A percentile compares a stretch with the other conserved stretches of the same genome.
These are phyloP conservation scores for Callipepla californica DNA, from an alignment of 2,113 vertebrate genomes.

Conservation along the genomic window DNA sequence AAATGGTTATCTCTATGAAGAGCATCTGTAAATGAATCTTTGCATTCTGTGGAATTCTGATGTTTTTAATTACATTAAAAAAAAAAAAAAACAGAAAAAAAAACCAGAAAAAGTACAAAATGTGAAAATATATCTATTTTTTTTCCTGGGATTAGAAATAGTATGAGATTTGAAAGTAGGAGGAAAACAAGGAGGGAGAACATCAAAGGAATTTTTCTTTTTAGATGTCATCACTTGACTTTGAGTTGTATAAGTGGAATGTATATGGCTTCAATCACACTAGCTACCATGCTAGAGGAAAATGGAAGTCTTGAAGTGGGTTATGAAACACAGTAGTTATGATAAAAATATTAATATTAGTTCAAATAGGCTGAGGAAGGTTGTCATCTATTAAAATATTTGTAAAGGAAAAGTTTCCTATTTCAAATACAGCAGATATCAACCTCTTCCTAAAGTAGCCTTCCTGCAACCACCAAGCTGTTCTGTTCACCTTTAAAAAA, in stretches of 20 bases:
- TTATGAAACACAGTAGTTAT: neutral
- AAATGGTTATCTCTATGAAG: neutral
- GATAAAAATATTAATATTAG: neutral
- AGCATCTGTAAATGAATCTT: neutral
- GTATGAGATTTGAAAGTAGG: neutral
- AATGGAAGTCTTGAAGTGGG: neutral
- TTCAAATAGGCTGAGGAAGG: neutral
- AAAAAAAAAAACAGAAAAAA: no score
- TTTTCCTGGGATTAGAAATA: neutral
- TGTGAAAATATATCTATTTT: accelerated
- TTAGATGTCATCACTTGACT: neutral
- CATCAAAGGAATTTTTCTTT: neutral
- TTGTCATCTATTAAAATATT: neutral
- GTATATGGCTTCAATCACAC: neutral
- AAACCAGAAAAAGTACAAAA: neutral
- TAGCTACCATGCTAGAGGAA: neutral
- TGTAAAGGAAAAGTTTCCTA: neutral
- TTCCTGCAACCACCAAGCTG: neutral
- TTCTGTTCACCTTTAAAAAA: neutral
- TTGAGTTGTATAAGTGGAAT: neutral
- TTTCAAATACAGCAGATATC: neutral
- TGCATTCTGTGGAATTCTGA: neutral
- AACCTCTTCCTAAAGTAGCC: neutral
- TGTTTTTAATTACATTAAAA: neutral
- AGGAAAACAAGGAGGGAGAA: neutral